A percentile compares a stretch with the other conserved stretches of the same genome.
phyloP scores from a whole-genome alignment of 2,888 invertebrate species.

The Zygothrica quintamaculata region DNA sequence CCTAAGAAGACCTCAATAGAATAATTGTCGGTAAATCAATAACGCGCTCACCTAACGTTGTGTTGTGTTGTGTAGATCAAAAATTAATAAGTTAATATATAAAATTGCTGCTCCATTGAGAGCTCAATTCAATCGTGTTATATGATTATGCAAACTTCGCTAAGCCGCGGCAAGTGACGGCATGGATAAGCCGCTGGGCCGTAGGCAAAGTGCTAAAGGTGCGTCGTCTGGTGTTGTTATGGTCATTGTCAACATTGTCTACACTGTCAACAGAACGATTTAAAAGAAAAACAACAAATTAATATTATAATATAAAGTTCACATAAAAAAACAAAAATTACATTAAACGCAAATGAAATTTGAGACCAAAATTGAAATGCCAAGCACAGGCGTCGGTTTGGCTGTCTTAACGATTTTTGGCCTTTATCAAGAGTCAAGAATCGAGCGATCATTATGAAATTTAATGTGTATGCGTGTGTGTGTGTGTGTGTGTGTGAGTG shows the following conservation, averaged over 20 bases:
- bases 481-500: conserved; percentile 12
- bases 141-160: neutral
- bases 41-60: neutral
- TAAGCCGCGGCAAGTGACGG: conserved; percentile 19
- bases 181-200: conserved; percentile 45
- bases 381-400: conserved; percentile 56
- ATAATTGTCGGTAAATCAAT: conserved; percentile 2
- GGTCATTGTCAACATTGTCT: conserved; percentile 52
- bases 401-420: conserved; percentile 53
- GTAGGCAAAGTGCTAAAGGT: conserved; percentile 66
- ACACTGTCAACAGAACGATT: conserved; percentile 70
- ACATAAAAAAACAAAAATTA: conserved; percentile 50
- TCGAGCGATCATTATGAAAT: conserved; percentile 52
- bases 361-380: conserved; percentile 65
- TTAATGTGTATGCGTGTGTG: conserved; percentile 19
- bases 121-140: neutral
- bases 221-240: conserved; percentile 50
- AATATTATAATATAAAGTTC: conserved; percentile 35
- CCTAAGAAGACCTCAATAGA: neutral
- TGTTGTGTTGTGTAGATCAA: conserved; percentile 1
- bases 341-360: conserved; percentile 65
- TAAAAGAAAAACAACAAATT: conserved; percentile 27
- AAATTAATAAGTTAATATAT: conserved; percentile 33
- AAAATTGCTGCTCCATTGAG: too few species aligned
- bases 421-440: conserved; percentile 56